Evolutionary conservation across 2,113 vertebrate genomes (phyloP).

Genomic region (Smithornis capensis): DNA sequence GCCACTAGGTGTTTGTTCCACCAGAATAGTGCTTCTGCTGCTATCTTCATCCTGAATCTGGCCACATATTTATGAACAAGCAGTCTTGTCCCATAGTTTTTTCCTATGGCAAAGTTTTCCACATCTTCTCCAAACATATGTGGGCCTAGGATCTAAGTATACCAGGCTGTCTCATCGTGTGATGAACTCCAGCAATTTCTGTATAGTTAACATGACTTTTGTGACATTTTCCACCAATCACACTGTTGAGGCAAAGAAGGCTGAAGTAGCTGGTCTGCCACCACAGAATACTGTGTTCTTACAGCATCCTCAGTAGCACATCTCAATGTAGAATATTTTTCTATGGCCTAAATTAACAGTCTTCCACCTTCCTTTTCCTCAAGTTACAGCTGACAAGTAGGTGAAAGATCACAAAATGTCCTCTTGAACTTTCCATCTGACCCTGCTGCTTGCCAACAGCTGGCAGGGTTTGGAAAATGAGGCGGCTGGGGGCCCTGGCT

Average conservation of each 20-base stretch:
- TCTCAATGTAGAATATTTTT: neutral
- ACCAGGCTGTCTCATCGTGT: accelerated
- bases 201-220: neutral
- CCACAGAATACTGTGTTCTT: neutral
- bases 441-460: neutral
- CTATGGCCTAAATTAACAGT: neutral
- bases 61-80: neutral
- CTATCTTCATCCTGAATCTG: neutral
- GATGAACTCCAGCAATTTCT: neutral
- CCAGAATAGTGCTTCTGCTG: neutral
- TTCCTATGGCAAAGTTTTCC: neutral
- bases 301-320: neutral
- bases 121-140: neutral
- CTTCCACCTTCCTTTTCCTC: neutral
- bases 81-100: neutral
- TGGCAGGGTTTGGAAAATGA: neutral
- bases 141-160: no score
- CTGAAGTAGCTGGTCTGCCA: neutral
- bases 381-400: neutral
- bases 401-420: constrained; percentile 7
- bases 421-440: neutral
- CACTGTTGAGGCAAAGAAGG: neutral
- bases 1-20: neutral
- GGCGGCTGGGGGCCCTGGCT: neutral
- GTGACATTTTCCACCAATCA: neutral